Evolutionary conservation across 2,888 invertebrate genomes (phyloP), one percentile per base, ranked within the genome.

Genomic region (Nephrotoma guestfalica): DNA sequence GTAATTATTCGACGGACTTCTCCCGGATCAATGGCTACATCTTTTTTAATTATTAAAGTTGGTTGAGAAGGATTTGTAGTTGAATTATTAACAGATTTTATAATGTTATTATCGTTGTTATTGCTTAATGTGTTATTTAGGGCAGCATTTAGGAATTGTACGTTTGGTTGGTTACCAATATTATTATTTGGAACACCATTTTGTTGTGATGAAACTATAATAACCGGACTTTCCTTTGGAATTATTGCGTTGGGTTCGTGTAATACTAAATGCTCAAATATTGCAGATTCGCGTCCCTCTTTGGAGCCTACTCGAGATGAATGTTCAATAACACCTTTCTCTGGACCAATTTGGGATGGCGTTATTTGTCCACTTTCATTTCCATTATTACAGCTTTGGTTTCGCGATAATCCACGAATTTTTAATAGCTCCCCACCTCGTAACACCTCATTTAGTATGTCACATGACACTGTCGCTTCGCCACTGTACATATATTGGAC

Each of bases 401-500:
- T 41, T 89, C 96, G 93, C 93, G 96, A 97, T 0, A 97, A 92
- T 0, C 97, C 97, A 86, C 96, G 94, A 86, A 96, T 95, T 90
- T 96, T 95, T 4, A 97, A 91, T 13, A 96, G 94, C 90, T 97
- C 96, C 0, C 97, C 97, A 0, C 96, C 97, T 89, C 95, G 94
- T 42, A 97, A 90, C 0, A 97, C 96, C 88, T 94, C 95, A 88
- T 96, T 96, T 87, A 97, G 91, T 85, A 97, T 96, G 89, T 96
- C 96, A 91, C 96, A 96, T 86, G 96, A 96, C 42, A 97, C 96
- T 83, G 96, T 96, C 42, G 96, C 96, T 88, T 92, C 90, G 89
- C 95, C 95, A 91, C 94, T 95, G 91, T 97, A 97, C 96, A 97
- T 97, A 90, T 97, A 97, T 89, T 97, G 96, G 83, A 97, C 94